phyloP scores from a whole-genome alignment of 1,140 invertebrate species.

The Cylas formicarius region DNA sequence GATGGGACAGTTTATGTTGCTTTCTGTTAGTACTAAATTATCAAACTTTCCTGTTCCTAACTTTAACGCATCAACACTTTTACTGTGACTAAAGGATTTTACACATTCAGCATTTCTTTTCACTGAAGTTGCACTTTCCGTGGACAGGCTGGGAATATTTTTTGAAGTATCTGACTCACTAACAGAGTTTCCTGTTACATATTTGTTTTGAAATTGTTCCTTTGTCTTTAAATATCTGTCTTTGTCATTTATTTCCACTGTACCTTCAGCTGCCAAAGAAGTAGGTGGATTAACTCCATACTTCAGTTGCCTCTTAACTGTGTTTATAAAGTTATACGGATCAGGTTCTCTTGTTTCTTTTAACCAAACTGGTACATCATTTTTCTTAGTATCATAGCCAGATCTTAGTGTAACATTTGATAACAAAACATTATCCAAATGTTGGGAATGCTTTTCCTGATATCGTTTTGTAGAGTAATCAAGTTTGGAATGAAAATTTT shows the following conservation, averaged over 20 bases:
- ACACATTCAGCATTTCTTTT: slow-evolving; percentile 16
- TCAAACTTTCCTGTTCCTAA: no score
- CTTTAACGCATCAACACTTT: no score
- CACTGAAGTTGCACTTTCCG: slow-evolving; percentile 29
- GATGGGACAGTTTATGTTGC: no score
- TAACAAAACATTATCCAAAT: no score
- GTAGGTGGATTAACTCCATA: slow-evolving; percentile 23
- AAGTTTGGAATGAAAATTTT: no score
- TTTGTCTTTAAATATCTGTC: slow-evolving; percentile 8
- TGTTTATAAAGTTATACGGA: slow-evolving; percentile 41
- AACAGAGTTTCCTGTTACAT: slow-evolving; percentile 19
- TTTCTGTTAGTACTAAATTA: no score
- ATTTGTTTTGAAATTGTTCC: slow-evolving; percentile 8
- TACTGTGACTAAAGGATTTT: no score
- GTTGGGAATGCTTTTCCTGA: no score
- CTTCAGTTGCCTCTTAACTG: slow-evolving; percentile 37
- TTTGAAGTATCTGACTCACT: slow-evolving; percentile 40
- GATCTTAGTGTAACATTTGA: slow-evolving; percentile 9
- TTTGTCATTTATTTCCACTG: slow-evolving; percentile 17
- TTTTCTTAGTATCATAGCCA: no score
- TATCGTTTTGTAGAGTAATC: no score
- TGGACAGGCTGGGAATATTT: slow-evolving; percentile 40
- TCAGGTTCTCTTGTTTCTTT: slow-evolving; percentile 23
- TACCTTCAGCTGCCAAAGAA: no score
- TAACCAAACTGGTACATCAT: slow-evolving; percentile 22